phyloP scores from a whole-genome alignment of 2,888 invertebrate genomes.

The Anthrax anthrax region DNA sequence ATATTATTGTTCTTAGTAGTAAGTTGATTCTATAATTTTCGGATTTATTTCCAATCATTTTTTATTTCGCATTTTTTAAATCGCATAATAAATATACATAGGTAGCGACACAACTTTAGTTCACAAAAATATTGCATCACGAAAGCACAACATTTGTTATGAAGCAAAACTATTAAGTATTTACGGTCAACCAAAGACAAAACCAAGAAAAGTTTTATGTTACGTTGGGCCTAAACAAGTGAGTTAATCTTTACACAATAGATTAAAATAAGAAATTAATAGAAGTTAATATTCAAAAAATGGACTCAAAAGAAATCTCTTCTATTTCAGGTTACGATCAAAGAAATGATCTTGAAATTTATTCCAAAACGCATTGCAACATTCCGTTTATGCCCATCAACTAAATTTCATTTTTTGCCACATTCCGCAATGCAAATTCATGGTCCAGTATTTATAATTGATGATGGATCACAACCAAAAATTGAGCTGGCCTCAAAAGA shows the following conservation, averaged over 20 bases:
- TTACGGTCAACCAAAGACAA: constrained; percentile 37
- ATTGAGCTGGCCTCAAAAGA: constrained; percentile 71
- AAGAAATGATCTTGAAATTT: constrained; percentile 85
- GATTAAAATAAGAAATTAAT: neutral
- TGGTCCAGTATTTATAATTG: constrained; percentile 60
- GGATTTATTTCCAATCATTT: neutral
- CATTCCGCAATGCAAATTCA: constrained; percentile 33
- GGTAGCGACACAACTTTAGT: constrained; percentile 70
- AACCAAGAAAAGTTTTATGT: constrained; percentile 76
- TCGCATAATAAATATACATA: constrained; percentile 20
- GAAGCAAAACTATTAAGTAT: constrained; percentile 62
- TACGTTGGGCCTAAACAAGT: constrained; percentile 80
- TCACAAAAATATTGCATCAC: constrained; percentile 71
- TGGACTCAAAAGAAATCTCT: constrained; percentile 10
- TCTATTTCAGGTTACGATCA: constrained; percentile 53
- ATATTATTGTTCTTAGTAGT: constrained; percentile 82
- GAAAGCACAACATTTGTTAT: constrained; percentile 75
- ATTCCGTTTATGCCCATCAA: constrained; percentile 85
- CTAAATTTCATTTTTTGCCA: constrained; percentile 61
- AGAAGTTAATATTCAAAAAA: neutral
- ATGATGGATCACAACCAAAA: constrained; percentile 82
- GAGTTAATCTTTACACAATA: constrained; percentile 15
- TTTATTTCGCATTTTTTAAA: neutral
- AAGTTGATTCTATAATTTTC: constrained; percentile 25
- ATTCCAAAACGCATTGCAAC: constrained; percentile 84